Evolutionary conservation across 2,797 vertebrate species (phyloP).

Genomic region (Coregonus suidteri): DNA sequence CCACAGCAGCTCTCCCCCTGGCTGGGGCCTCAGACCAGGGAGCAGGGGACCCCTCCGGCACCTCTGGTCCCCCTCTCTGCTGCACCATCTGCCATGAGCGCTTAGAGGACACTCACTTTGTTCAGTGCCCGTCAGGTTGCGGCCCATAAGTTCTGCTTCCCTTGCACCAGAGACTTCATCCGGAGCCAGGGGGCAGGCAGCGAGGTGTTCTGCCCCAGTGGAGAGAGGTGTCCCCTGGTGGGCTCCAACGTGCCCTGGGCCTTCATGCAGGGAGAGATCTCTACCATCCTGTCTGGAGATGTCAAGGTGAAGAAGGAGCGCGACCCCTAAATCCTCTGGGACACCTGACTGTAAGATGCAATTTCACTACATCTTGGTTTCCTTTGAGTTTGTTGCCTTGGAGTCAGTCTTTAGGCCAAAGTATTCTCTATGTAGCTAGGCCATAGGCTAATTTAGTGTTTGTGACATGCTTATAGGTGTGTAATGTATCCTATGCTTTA

Average conservation of each 20-base stretch:
- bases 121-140: conserved; percentile 95
- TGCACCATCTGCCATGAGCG: conserved; percentile 95
- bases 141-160: conserved; percentile 97
- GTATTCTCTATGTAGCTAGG: background rate
- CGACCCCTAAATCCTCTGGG: conserved; percentile 83
- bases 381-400: background rate
- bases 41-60: conserved; percentile 72
- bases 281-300: conserved; percentile 94
- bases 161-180: conserved; percentile 95
- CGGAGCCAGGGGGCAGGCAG: conserved; percentile 94
- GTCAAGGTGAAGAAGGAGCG: conserved; percentile 97
- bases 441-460: too few relatives aligned
- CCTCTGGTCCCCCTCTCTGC: conserved; percentile 87
- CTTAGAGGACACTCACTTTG: conserved; percentile 96
- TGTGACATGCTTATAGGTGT: background rate
- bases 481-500: background rate
- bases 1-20: conserved; percentile 36
- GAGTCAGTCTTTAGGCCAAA: background rate
- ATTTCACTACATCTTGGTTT: background rate
- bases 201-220: conserved; percentile 95
- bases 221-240: conserved; percentile 92
- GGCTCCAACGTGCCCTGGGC: conserved; percentile 97
- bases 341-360: background rate
- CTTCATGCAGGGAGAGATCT: conserved; percentile 97
- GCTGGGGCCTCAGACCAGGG: conserved; percentile 19